Evolutionary conservation across 2,113 vertebrate species (phyloP).

Genomic region (Hypocryptadius cinnamomeus): DNA sequence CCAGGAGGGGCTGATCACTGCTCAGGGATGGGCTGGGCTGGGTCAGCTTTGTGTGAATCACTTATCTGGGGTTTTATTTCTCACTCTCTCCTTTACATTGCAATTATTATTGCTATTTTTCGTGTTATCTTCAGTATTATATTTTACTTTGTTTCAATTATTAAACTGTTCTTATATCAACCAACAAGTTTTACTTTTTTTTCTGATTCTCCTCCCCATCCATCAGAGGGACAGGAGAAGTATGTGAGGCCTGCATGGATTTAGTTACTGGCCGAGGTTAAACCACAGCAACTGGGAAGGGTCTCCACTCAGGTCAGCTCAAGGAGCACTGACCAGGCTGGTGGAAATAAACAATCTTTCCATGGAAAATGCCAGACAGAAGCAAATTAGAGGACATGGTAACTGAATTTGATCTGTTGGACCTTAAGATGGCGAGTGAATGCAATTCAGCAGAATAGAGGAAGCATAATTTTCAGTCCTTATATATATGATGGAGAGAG

Average conservation of each 20-base stretch:
- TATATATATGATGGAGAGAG: neutral
- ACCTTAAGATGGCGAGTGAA: neutral
- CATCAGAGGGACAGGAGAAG: neutral
- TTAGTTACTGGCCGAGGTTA: neutral
- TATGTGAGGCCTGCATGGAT: neutral
- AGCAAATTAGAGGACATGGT: neutral
- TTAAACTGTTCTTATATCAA: neutral
- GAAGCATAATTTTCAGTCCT: neutral
- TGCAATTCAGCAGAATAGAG: neutral
- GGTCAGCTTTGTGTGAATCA: neutral
- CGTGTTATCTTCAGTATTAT: neutral
- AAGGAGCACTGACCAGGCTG: neutral
- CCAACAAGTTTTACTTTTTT: neutral
- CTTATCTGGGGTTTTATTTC: neutral
- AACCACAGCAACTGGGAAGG: neutral
- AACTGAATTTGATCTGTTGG: neutral
- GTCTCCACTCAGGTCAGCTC: neutral
- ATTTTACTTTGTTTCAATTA: neutral
- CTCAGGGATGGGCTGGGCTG: neutral
- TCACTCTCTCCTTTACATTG: neutral
- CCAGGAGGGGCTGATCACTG: neutral
- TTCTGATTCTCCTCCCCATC: neutral
- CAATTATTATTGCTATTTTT: neutral
- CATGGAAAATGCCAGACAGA: neutral
- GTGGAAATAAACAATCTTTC: neutral